These are phyloP conservation scores for Clarias magur DNA, from an alignment of 2,113 vertebrate genomes.

Conservation along the genomic window DNA sequence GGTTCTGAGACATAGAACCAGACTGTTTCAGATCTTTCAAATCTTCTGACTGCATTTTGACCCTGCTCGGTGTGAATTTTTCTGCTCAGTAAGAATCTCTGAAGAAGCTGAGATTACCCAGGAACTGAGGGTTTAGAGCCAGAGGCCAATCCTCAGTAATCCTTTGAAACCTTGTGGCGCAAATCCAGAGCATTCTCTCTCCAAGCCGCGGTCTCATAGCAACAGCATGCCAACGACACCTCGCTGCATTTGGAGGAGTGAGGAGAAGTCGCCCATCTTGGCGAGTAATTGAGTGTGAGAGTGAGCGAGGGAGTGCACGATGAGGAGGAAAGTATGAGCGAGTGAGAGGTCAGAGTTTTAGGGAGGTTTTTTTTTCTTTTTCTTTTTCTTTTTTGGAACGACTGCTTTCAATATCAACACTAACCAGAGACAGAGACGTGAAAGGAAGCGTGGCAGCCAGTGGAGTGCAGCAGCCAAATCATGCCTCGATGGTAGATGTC, in stretches of 20 bases:
- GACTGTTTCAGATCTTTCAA: slow-evolving; percentile 35
- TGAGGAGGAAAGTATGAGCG: slow-evolving; percentile 13
- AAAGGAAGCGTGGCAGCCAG: slow-evolving; percentile 18
- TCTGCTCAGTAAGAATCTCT: slow-evolving; percentile 47
- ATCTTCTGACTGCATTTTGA: slow-evolving; percentile 32
- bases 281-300: slow-evolving; percentile 27
- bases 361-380: background rate
- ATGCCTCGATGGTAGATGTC: slow-evolving; percentile 41
- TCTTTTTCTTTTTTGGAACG: background rate
- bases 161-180: slow-evolving; percentile 51
- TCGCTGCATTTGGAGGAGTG: slow-evolving; percentile 38
- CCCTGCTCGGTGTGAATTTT: slow-evolving; percentile 41
- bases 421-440: slow-evolving; percentile 42
- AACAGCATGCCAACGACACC: slow-evolving; percentile 54
- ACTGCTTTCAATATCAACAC: slow-evolving; percentile 33
- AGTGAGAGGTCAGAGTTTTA: slow-evolving; percentile 25
- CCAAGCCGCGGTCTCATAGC: slow-evolving; percentile 36
- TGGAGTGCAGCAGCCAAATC: slow-evolving; percentile 40
- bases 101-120: slow-evolving; percentile 51
- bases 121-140: slow-evolving; percentile 41
- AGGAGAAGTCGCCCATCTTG: slow-evolving; percentile 36
- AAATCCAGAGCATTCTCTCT: slow-evolving; percentile 44
- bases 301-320: slow-evolving; percentile 3
- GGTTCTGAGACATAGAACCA: slow-evolving; percentile 17
- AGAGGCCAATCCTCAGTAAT: slow-evolving; percentile 54